phyloP scores from a whole-genome alignment of 2,888 invertebrate species.

The Zygothrica quintamaculata region DNA sequence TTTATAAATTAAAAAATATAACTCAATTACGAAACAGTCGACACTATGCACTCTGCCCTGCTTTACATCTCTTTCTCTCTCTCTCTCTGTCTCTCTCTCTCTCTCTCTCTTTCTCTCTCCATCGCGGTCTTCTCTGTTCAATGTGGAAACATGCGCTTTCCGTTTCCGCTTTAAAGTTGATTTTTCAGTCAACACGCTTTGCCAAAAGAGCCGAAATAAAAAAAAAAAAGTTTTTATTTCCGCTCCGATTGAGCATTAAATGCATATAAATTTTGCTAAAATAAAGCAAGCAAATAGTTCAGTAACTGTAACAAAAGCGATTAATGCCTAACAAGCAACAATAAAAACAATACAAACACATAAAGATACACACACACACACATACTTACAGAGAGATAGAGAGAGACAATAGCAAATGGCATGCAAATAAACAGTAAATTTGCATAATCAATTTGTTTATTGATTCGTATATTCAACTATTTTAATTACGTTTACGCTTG shows the following conservation, averaged over 20 bases:
- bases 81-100: too few relatives aligned
- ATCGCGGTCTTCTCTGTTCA: slow-evolving; percentile 25
- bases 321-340: slow-evolving; percentile 64
- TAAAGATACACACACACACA: slow-evolving; percentile 4
- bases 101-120: not conserved
- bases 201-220: slow-evolving; percentile 16
- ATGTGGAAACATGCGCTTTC: slow-evolving; percentile 62
- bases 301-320: slow-evolving; percentile 66
- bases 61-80: not conserved
- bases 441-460: slow-evolving; percentile 79
- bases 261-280: slow-evolving; percentile 63
- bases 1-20: slow-evolving; percentile 70
- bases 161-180: slow-evolving; percentile 63
- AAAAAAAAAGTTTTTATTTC: slow-evolving; percentile 60
- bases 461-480: slow-evolving; percentile 73
- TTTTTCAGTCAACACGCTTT: slow-evolving; percentile 39
- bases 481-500: slow-evolving; percentile 70
- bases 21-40: slow-evolving; percentile 63
- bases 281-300: slow-evolving; percentile 48
- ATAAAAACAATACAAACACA: slow-evolving; percentile 11
- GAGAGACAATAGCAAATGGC: slow-evolving; percentile 48
- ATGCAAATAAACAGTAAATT: slow-evolving; percentile 74
- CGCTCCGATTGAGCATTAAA: slow-evolving; percentile 75
- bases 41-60: slow-evolving; percentile 7
- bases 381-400: slow-evolving; percentile 6